phyloP scores from a whole-genome alignment of 2,888 invertebrate species.

The Drosophila infuscata region DNA sequence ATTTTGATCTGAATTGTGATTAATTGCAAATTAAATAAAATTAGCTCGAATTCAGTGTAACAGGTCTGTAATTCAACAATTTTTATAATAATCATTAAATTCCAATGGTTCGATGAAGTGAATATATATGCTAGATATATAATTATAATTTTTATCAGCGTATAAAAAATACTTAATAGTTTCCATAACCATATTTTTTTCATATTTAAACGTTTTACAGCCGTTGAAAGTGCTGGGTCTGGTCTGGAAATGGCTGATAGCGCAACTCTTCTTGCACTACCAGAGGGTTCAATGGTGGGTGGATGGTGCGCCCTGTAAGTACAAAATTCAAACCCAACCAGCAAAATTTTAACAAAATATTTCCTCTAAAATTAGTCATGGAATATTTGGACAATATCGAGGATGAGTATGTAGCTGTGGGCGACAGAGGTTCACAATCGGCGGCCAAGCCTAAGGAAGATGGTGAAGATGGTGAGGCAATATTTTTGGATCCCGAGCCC shows the following conservation, averaged over 20 bases:
- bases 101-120: too few relatives aligned
- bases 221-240: conserved; percentile 84
- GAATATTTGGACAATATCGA: conserved; percentile 85
- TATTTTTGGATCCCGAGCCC: conserved; percentile 83
- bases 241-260: conserved; percentile 85
- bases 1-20: not conserved
- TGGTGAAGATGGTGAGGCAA: conserved; percentile 83
- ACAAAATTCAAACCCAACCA: not conserved
- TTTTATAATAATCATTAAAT: too few relatives aligned
- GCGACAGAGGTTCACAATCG: conserved; percentile 57
- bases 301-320: conserved; percentile 84
- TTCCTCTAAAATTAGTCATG: conserved; percentile 68
- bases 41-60: not conserved
- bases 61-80: not conserved
- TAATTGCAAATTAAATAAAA: not conserved
- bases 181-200: not conserved
- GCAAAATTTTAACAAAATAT: not conserved
- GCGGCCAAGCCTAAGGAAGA: conserved; percentile 78
- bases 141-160: too few relatives aligned
- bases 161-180: too few relatives aligned
- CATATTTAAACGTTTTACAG: conserved; percentile 74
- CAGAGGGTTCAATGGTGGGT: conserved; percentile 83
- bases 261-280: conserved; percentile 83
- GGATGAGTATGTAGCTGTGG: conserved; percentile 85
- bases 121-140: too few relatives aligned